A percentile compares a stretch with the other conserved stretches of the same genome.
Conservation (phyloP, 2,113 vertebrate genomes). For the Grammomys dolichurus region DNA sequence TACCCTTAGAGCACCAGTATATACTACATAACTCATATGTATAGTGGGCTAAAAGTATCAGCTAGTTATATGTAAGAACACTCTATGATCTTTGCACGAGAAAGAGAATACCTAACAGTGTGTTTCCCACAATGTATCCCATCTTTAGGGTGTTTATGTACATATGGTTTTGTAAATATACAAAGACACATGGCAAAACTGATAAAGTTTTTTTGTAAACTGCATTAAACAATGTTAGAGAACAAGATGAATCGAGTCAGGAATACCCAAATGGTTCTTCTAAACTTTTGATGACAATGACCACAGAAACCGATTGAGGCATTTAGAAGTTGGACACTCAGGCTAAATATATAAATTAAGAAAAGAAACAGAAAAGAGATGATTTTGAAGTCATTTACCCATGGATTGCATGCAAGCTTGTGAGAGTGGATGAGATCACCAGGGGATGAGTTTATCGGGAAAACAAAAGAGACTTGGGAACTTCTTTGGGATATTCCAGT, state of each 20-base stretch:
- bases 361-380: background rate
- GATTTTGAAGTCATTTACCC: background rate
- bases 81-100: background rate
- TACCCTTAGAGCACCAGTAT: background rate
- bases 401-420: background rate
- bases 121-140: background rate
- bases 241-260: background rate
- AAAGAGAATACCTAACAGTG: background rate
- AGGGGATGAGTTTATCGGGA: background rate
- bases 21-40: background rate
- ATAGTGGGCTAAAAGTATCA: background rate
- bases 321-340: background rate
- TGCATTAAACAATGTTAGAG: background rate
- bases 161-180: background rate
- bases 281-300: background rate
- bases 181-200: background rate
- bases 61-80: background rate
- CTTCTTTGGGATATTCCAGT: background rate
- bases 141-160: background rate
- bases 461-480: background rate
- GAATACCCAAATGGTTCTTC: background rate
- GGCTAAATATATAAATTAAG: background rate
- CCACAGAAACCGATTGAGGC: background rate
- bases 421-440: background rate
- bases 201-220: background rate